Conservation (phyloP, 2,888 invertebrate genomes). For the Calameuta pallipes region DNA sequence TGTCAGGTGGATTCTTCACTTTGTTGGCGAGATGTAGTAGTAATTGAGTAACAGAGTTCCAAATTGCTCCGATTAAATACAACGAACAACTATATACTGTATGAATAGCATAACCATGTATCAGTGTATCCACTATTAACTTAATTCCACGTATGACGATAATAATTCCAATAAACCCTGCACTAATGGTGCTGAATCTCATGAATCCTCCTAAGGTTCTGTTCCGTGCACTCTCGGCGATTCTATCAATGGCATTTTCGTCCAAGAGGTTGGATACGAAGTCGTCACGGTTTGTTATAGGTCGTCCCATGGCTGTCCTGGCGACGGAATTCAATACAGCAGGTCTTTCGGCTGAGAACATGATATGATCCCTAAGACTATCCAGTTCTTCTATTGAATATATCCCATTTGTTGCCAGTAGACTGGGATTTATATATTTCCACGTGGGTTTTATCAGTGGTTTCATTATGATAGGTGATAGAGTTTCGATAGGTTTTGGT, state of each 20-base stretch:
- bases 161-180: background rate
- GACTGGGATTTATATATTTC: constrained; percentile 13
- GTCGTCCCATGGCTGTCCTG: no score
- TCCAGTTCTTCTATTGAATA: constrained; percentile 6
- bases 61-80: background rate
- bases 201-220: no score
- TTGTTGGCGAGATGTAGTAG: background rate
- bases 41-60: background rate
- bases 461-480: constrained; percentile 16
- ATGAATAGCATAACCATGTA: background rate
- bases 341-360: no score
- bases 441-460: constrained; percentile 21
- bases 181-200: no score
- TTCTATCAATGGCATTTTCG: no score
- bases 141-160: constrained; percentile 3
- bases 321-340: no score
- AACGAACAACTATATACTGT: background rate
- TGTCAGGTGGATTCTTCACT: no score
- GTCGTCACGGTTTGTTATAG: no score
- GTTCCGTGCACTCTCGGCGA: no score
- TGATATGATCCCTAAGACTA: no score
- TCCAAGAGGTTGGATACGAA: no score
- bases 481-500: background rate
- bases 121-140: background rate
- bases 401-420: constrained; percentile 21